These are phyloP conservation scores for Cinclus cinclus DNA, from an alignment of 2,113 vertebrate genomes.

Conservation along the genomic window DNA sequence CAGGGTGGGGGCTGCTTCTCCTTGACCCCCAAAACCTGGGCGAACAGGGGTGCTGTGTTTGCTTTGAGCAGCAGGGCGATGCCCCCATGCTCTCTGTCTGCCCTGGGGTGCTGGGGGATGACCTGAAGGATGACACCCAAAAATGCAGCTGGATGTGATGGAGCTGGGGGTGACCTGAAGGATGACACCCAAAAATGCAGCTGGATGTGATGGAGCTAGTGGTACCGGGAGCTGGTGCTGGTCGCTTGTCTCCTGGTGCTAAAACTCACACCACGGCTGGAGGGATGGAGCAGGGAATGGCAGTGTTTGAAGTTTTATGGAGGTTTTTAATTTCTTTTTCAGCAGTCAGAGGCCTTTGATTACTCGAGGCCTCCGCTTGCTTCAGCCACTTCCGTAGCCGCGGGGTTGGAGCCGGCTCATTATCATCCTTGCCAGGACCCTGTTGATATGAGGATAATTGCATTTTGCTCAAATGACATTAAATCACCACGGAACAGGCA, in stretches of 20 bases:
- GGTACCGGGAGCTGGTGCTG: not conserved
- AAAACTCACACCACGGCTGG: accelerated
- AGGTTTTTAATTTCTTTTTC: not conserved
- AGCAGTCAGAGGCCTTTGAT: conserved; percentile 21
- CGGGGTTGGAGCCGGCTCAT: conserved; percentile 1
- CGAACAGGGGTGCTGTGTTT: not conserved
- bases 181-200: not conserved
- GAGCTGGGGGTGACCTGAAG: accelerated
- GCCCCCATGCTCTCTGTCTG: accelerated
- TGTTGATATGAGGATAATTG: conserved; percentile 61
- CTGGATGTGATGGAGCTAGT: accelerated
- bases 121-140: not conserved
- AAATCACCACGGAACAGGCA: conserved; percentile 8
- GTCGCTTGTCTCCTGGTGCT: not conserved
- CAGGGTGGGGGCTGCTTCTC: accelerated
- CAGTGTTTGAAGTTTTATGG: not conserved
- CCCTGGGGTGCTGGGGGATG: accelerated
- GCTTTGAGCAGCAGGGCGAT: not conserved
- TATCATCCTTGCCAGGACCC: conserved; percentile 11
- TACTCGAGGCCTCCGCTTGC: not conserved
- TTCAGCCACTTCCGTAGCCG: not conserved
- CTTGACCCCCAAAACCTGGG: not conserved
- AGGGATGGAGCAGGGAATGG: not conserved
- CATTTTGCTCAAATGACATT: conserved; percentile 63
- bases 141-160: not conserved